These are phyloP conservation scores for Xestoiulus laeticollis DNA, from an alignment of 2,888 invertebrate species.

Conservation along the genomic window DNA sequence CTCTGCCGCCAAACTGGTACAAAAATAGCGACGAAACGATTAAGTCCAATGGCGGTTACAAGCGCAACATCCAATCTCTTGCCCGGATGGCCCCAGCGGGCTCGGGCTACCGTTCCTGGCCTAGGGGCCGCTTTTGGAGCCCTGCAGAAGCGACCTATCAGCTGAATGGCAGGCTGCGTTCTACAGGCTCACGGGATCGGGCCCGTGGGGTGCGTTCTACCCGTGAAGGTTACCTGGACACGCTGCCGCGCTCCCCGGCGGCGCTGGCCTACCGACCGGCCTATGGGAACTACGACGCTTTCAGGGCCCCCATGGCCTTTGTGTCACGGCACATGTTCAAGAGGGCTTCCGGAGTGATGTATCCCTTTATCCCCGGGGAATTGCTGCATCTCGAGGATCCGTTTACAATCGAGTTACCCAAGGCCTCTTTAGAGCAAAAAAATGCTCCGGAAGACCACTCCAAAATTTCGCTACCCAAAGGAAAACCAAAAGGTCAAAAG, in stretches of 20 bases:
- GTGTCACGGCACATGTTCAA: conserved; percentile 40
- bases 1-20: background rate
- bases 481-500: background rate
- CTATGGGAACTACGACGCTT: conserved; percentile 1
- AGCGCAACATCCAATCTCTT: conserved; percentile 41
- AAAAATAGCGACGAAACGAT: background rate
- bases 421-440: background rate
- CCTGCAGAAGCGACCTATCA: background rate
- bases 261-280: background rate
- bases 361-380: too few relatives aligned
- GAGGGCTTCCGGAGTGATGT: background rate
- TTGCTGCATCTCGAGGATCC: background rate
- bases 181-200: background rate
- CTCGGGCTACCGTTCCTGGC: conserved; percentile 19
- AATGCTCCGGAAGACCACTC: background rate
- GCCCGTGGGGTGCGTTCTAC: conserved; percentile 45
- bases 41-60: conserved; percentile 27
- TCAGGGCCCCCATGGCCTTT: conserved; percentile 49
- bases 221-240: background rate
- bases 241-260: background rate
- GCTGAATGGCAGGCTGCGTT: background rate
- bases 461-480: background rate
- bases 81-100: background rate
- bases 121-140: background rate
- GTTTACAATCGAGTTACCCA: background rate